These are phyloP conservation scores for Alouatta palliata DNA, from an alignment of 2,113 vertebrate species.

Conservation along the genomic window DNA sequence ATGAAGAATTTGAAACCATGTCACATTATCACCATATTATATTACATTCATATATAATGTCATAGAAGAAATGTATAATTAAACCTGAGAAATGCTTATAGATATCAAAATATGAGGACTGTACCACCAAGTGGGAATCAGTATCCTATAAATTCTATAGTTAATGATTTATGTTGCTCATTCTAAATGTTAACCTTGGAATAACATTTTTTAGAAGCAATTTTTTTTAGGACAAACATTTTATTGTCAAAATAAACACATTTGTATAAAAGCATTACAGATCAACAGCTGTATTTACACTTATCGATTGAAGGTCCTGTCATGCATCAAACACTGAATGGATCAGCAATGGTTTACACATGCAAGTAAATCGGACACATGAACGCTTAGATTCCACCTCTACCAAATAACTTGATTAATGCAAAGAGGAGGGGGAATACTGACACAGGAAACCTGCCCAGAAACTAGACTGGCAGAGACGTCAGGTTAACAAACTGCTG, in stretches of 20 bases:
- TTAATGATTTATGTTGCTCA: background rate
- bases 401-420: background rate
- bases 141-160: background rate
- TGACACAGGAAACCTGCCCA: background rate
- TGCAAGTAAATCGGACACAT: background rate
- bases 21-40: background rate
- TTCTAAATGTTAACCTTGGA: background rate
- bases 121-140: background rate
- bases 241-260: slow-evolving; percentile 84
- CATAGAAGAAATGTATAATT: background rate
- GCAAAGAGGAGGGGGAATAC: background rate
- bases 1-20: background rate
- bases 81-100: background rate
- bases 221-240: slow-evolving; percentile 42
- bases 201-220: background rate
- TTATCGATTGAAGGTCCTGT: slow-evolving; percentile 27
- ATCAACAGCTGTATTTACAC: slow-evolving; percentile 76
- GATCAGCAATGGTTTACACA: background rate
- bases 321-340: background rate
- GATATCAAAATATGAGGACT: background rate
- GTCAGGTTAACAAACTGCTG: background rate
- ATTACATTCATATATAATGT: background rate
- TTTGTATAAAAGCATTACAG: slow-evolving; percentile 77
- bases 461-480: background rate
- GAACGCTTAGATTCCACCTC: background rate